Evolutionary conservation across 2,797 vertebrate species (phyloP), one percentile per base, ranked within the genome.

Genomic region (Sebastes umbrosus): DNA sequence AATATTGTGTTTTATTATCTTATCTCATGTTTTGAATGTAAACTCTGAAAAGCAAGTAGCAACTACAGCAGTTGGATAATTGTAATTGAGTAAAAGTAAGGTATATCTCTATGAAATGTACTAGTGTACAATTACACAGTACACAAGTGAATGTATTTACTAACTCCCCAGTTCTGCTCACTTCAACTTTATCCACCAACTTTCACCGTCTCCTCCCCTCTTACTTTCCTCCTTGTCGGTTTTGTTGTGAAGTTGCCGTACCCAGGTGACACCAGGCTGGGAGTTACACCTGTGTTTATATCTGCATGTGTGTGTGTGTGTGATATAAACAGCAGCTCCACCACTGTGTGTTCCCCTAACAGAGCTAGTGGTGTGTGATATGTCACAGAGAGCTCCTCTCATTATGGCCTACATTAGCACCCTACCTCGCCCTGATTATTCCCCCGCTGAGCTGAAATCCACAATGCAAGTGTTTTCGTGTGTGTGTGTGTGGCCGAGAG

Each of bases 361-460:
- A 76, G 83, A 69, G 74, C 84, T 52, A 64, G 68, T 82, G 86
- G 86, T 87, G 88, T 90, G 85, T 87, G 84, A 91, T 88, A 86
- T 92, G 90, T 93, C 92, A 93, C 92, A 78, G 84, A 90, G 84
- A 79, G 68, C 89, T 91, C 74, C 77, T 68, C 89, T 96, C 95
- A 93, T 96, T 95, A 95, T 93, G 89, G 88, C 88, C 91, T 84
- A 90, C 94, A 96, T 96, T 95, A 96, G 94, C 90, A 84, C 91
- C 95, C 93, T 86, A 88, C 88, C 87, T 91, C 85, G 87, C 86
- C 92, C 93, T 95, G 94, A 96, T 96, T 95, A 96, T 87, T 90
- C 90, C 93, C 95, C 94, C 50, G 64, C 90, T 88, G 93, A 91
- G 95, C 86, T 84, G 65, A 83, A 85, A 88, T 84, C 85, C 88